phyloP scores from a whole-genome alignment of 2,113 vertebrate species.

The Thamnaconus septentrionalis region DNA sequence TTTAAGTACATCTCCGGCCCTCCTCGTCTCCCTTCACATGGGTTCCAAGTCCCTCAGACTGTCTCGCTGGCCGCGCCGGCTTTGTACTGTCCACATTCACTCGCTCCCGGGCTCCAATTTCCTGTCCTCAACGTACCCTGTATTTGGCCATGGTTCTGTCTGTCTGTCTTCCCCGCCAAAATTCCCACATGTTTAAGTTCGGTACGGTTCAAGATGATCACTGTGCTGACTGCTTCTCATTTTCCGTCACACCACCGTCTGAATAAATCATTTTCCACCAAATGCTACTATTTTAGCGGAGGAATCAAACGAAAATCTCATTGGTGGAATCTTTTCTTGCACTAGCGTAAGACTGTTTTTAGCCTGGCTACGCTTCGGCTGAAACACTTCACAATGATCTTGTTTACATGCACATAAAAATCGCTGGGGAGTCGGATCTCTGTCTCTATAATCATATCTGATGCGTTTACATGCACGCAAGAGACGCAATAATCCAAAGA shows the following conservation, averaged over 20 bases:
- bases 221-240: constrained; percentile 12
- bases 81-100: background rate
- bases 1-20: background rate
- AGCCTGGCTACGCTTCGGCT: no score
- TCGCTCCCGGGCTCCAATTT: constrained; percentile 22
- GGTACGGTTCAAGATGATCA: background rate
- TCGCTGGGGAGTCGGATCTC: no score
- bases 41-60: constrained; percentile 29
- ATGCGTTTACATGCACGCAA: no score
- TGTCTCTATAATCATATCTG: no score
- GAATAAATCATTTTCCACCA: no score
- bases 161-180: constrained; percentile 35
- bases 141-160: constrained; percentile 34
- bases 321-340: no score
- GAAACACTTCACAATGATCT: no score
- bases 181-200: constrained; percentile 30
- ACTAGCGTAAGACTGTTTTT: no score
- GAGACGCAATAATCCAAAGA: no score
- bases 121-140: constrained; percentile 11
- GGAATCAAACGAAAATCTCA: no score
- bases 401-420: no score
- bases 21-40: constrained; percentile 6
- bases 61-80: constrained; percentile 8
- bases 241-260: background rate
- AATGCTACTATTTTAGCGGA: no score